Conservation (phyloP, 1,140 invertebrate genomes). For the Zeugodacus cucurbitae region DNA sequence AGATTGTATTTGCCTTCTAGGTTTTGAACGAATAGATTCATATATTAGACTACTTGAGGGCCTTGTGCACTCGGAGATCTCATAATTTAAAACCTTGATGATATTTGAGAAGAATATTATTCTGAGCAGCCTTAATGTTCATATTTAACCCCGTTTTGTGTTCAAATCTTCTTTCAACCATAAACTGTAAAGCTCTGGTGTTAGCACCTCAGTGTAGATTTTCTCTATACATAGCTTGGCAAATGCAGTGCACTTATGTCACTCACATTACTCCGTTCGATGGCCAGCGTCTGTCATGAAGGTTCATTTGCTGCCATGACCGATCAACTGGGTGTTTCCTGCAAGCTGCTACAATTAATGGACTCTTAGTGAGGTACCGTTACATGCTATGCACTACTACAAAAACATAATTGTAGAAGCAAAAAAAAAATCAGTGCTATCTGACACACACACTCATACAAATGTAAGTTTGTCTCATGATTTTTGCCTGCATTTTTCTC, state of each 20-base stretch:
- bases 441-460: too few relatives aligned
- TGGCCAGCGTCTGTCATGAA: background rate
- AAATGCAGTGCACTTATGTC: background rate
- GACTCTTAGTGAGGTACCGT: background rate
- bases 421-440: background rate
- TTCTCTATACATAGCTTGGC: background rate
- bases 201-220: background rate
- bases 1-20: too few relatives aligned
- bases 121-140: too few relatives aligned
- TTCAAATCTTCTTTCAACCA: too few relatives aligned
- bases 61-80: too few relatives aligned
- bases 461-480: too few relatives aligned
- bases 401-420: background rate
- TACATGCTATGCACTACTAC: background rate
- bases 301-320: background rate
- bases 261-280: background rate
- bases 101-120: too few relatives aligned
- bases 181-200: too few relatives aligned
- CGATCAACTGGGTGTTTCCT: background rate
- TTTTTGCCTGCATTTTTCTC: background rate
- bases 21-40: too few relatives aligned
- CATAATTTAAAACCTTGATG: too few relatives aligned
- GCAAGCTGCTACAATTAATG: slow-evolving; percentile 6
- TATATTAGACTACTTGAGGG: too few relatives aligned
- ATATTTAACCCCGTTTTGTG: too few relatives aligned